phyloP scores from a whole-genome alignment of 2,113 vertebrate genomes.

The Panthera tigris region DNA sequence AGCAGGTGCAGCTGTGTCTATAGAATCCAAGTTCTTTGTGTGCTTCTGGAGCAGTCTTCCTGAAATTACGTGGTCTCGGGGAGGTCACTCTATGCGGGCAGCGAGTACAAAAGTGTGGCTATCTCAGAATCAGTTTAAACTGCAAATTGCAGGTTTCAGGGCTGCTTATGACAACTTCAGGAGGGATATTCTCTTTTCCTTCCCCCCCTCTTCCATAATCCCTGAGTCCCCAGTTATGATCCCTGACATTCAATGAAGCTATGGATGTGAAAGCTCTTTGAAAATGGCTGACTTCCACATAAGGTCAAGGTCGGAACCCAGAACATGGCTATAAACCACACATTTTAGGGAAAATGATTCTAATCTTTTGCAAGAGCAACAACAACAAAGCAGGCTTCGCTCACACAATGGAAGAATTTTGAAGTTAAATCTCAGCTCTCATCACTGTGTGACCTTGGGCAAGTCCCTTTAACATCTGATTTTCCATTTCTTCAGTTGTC shows the following conservation, averaged over 20 bases:
- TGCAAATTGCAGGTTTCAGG: not conserved
- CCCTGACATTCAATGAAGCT: not conserved
- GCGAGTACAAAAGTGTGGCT: not conserved
- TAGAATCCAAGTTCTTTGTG: not conserved
- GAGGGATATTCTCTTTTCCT: not conserved
- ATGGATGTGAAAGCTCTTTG: not conserved
- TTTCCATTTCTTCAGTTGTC: not conserved
- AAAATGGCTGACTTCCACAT: not conserved
- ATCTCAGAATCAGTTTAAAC: not conserved
- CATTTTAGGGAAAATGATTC: not conserved
- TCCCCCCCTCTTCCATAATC: not conserved
- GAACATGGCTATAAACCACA: not conserved
- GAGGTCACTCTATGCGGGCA: not conserved
- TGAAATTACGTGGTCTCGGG: not conserved
- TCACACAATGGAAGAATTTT: not conserved
- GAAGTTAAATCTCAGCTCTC: not conserved
- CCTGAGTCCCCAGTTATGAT: not conserved
- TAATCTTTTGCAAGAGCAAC: not conserved
- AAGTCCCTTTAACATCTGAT: not conserved
- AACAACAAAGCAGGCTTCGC: not conserved
- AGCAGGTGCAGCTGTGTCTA: not conserved
- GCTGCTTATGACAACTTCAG: not conserved
- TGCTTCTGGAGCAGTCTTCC: not conserved
- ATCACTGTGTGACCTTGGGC: not conserved
- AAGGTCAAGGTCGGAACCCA: constrained; percentile 23